These are phyloP conservation scores for Daphoenositta chrysoptera DNA, from an alignment of 2,113 vertebrate species.

Conservation along the genomic window DNA sequence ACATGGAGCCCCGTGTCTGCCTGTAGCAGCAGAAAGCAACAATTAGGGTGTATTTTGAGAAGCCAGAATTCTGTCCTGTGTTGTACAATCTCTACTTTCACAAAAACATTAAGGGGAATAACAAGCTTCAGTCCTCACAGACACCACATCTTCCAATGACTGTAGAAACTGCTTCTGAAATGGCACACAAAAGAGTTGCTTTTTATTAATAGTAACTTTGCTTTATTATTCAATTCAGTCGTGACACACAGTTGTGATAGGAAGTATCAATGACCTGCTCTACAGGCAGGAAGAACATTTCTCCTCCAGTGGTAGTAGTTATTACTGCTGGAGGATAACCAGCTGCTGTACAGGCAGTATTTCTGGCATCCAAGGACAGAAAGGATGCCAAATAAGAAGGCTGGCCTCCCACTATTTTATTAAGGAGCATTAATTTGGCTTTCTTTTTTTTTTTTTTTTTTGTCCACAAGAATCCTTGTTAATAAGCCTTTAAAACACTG, in stretches of 20 bases:
- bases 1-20: neutral
- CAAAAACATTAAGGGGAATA: neutral
- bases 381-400: neutral
- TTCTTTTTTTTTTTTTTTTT: neutral
- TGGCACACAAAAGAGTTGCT: neutral
- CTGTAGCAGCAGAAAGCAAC: neutral
- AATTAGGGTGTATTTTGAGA: neutral
- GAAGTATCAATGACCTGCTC: neutral
- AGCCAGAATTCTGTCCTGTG: accelerated
- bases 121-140: neutral
- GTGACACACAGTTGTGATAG: neutral
- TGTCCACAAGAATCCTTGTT: neutral
- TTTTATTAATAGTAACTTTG: neutral
- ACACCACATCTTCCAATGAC: neutral
- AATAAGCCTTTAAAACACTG: neutral
- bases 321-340: neutral
- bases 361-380: neutral
- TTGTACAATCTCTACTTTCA: neutral
- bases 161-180: neutral
- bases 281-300: neutral
- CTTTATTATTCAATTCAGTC: neutral
- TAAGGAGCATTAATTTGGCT: neutral
- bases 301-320: neutral
- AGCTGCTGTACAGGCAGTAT: neutral
- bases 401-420: neutral